Base-by-base conservation (phyloP, 1,140 invertebrate species). In the Parapsyche elsis region DNA sequence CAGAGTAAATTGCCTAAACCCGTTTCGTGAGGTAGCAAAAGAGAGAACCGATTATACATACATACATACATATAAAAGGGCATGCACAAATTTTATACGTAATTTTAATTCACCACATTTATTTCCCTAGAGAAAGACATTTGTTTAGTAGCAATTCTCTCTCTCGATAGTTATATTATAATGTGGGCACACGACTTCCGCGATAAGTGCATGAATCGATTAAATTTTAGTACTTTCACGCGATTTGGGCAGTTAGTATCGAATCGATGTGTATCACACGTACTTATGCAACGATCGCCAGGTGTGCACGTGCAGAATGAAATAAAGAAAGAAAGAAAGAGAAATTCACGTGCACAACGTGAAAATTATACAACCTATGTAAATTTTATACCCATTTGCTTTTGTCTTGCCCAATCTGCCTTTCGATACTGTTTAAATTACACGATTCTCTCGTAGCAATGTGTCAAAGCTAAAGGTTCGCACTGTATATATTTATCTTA, bases 361-460 rank as follows among this genome's bases (percentile, higher is more conserved):
- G n/a, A 75, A 75, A 75, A 75, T 75, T 75, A 75, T 75, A 75
- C 73, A 75, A 75, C 73, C 45, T 75, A 75, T 75, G 73, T 75
- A 53, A 75, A 75, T 75, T 75, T 46, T 67, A 67, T 67, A 26
- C 64, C 5, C 24, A 12, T 67, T 67, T 67, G 14, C 9, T 26
- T 67, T 67, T 24, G 64, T 26, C 64, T 67, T 67, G 64, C 64
- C 64, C 24, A 67, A 67, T 67, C 24, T 21, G 23, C 64, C 64
- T 67, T 67, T 67, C 19, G 64, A 67, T 67, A 67, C 64, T 12
- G 23, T 23, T 61, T 14, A 53, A 53, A 53, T 53, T 53, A 5
- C 49, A 53, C 49, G 49, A 53, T 53, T 53, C 2, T 53, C 1
- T 16, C 16, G 49, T 53, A 1, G 49, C 2, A 53, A 53, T 53